Percentiles rank a stretch among this genome's conserved stretches.
Conservation (phyloP, 2,888 invertebrate species). For the Pandemis corylana region DNA sequence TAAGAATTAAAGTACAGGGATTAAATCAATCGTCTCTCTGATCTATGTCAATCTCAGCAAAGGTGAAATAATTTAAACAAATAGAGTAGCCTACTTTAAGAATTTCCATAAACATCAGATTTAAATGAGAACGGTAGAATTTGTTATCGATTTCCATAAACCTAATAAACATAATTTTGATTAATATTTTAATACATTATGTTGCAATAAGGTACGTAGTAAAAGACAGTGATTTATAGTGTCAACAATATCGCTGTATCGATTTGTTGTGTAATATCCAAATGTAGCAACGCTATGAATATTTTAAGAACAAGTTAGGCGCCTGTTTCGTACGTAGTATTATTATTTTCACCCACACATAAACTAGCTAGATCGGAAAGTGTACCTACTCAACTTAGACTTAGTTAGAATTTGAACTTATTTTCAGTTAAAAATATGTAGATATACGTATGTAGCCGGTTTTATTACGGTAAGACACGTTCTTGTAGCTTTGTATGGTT, state of each 20-base stretch:
- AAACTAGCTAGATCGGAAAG: neutral
- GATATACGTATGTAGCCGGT: no score
- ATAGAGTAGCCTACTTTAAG: neutral
- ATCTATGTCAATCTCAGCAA: neutral
- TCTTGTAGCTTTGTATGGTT: no score
- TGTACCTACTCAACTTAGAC: neutral
- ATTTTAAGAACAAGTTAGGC: conserved; percentile 7
- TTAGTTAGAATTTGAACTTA: neutral
- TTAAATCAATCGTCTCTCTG: no score
- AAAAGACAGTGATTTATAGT: conserved; percentile 21
- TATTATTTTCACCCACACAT: conserved; percentile 5
- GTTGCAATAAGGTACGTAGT: neutral
- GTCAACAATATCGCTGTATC: conserved; percentile 1
- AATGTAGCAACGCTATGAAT: conserved; percentile 14
- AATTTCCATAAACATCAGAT: conserved; percentile 2
- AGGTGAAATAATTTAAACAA: neutral
- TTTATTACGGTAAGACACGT: no score
- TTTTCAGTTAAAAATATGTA: neutral
- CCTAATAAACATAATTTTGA: neutral
- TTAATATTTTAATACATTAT: conserved; percentile 6
- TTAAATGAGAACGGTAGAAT: neutral
- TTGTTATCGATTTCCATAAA: neutral
- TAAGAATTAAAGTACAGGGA: no score
- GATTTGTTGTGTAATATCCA: conserved; percentile 13
- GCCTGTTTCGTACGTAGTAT: conserved; percentile 3